Evolutionary conservation across 2,797 vertebrate species (phyloP).

Genomic region (Hemitrygon akajei): DNA sequence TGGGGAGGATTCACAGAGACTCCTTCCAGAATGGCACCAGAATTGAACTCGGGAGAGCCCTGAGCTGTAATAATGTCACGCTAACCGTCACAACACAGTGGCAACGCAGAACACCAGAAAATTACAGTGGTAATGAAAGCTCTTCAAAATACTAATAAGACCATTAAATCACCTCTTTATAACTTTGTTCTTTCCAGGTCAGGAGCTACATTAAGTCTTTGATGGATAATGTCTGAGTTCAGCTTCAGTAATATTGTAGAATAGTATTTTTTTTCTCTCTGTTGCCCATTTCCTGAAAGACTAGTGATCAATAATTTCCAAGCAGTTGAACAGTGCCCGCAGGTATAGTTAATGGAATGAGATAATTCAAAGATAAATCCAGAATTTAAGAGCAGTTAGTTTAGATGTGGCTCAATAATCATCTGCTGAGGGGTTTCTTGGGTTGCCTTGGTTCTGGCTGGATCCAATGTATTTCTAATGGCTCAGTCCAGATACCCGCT

Average conservation of each 20-base stretch:
- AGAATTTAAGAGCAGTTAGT: neutral
- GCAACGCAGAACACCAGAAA: neutral
- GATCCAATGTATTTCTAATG: neutral
- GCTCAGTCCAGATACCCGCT: neutral
- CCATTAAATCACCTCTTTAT: neutral
- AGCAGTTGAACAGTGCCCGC: neutral
- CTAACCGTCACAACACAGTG: too few species aligned
- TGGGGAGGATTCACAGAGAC: too few species aligned
- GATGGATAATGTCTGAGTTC: neutral
- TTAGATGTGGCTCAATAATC: neutral
- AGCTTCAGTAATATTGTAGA: neutral
- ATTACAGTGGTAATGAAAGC: slow-evolving; percentile 22
- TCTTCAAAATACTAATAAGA: neutral
- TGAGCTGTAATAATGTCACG: too few species aligned
- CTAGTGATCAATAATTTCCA: neutral
- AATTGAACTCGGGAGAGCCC: too few species aligned
- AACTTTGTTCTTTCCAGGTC: neutral
- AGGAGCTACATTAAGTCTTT: neutral
- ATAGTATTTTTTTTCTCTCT: neutral
- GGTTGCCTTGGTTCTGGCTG: neutral
- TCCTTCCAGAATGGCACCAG: too few species aligned
- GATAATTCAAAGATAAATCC: neutral
- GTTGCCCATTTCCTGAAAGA: neutral
- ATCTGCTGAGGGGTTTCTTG: neutral
- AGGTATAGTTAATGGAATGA: slow-evolving; percentile 8